Percentiles rank a stretch among this genome's conserved stretches.
phyloP scores from a whole-genome alignment of 2,888 invertebrate species.

The Lasioglossum vierecki region DNA sequence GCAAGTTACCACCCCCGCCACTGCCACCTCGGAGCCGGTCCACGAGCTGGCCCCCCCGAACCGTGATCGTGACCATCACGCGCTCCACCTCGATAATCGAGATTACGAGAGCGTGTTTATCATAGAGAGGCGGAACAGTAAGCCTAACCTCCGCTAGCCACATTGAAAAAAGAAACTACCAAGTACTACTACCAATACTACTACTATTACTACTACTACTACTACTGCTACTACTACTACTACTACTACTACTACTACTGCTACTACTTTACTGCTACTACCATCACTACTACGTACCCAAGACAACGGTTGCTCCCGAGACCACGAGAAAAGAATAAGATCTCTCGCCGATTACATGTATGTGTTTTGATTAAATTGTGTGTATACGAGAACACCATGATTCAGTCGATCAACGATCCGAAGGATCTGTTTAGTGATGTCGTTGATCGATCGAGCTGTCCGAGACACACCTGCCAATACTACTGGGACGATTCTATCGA shows the following conservation, averaged over 20 bases:
- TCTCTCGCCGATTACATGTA: slow-evolving; percentile 66
- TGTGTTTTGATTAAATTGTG: slow-evolving; percentile 59
- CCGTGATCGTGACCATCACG: slow-evolving; percentile 84
- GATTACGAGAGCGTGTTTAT: slow-evolving; percentile 91
- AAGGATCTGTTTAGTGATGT: slow-evolving; percentile 53
- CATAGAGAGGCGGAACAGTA: slow-evolving; percentile 85
- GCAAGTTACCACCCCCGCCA: slow-evolving; percentile 83
- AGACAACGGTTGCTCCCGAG: slow-evolving; percentile 72
- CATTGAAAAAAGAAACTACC: slow-evolving; percentile 70
- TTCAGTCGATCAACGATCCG: slow-evolving; percentile 37
- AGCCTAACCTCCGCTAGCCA: slow-evolving; percentile 84
- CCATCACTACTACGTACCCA: slow-evolving; percentile 68
- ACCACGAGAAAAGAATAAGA: slow-evolving; percentile 58
- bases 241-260: slow-evolving; percentile 57
- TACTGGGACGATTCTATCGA: slow-evolving; percentile 53
- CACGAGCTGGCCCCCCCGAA: slow-evolving; percentile 83
- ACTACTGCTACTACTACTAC: slow-evolving; percentile 68
- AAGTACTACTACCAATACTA: slow-evolving; percentile 69
- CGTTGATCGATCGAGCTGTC: slow-evolving; percentile 72
- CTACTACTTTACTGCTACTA: slow-evolving; percentile 68
- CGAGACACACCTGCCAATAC: slow-evolving; percentile 71
- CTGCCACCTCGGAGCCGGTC: slow-evolving; percentile 83
- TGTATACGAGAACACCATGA: slow-evolving; percentile 47
- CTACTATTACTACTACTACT: slow-evolving; percentile 66
- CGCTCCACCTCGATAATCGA: slow-evolving; percentile 85